A percentile compares a stretch with the other conserved stretches of the same genome.
phyloP scores from a whole-genome alignment of 2,113 vertebrate genomes.

The Sterna hirundo region DNA sequence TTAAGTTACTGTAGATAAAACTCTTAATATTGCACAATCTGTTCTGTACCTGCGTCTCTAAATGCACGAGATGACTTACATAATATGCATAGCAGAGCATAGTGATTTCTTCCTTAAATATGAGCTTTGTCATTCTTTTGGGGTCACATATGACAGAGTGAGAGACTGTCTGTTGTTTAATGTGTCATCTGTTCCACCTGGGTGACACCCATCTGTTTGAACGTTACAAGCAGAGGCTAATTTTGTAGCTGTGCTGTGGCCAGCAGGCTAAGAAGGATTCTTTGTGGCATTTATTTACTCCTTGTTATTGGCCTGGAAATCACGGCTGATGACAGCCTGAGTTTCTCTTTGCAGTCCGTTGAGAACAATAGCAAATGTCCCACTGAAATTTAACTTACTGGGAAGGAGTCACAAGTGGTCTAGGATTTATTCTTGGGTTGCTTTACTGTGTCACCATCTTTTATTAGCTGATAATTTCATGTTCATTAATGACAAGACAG shows the following conservation, averaged over 20 bases:
- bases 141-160: background rate
- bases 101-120: constrained; percentile 10
- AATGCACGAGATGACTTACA: background rate
- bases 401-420: background rate
- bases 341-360: background rate
- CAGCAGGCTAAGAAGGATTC: constrained; percentile 26
- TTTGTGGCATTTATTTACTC: background rate
- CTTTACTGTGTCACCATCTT: background rate
- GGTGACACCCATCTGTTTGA: constrained; percentile 36
- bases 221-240: background rate
- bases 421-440: background rate
- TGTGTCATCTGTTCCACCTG: constrained; percentile 56
- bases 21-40: background rate
- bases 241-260: constrained; percentile 10
- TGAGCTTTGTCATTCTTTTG: background rate
- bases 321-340: background rate
- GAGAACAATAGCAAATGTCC: background rate
- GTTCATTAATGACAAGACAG: background rate
- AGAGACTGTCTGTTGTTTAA: constrained; percentile 31
- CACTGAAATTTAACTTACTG: background rate
- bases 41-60: background rate
- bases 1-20: background rate
- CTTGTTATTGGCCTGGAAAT: background rate
- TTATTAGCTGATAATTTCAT: background rate
- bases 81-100: background rate